These are phyloP conservation scores for Hypothenemus hampei DNA, from an alignment of 1,140 invertebrate genomes.

Conservation along the genomic window DNA sequence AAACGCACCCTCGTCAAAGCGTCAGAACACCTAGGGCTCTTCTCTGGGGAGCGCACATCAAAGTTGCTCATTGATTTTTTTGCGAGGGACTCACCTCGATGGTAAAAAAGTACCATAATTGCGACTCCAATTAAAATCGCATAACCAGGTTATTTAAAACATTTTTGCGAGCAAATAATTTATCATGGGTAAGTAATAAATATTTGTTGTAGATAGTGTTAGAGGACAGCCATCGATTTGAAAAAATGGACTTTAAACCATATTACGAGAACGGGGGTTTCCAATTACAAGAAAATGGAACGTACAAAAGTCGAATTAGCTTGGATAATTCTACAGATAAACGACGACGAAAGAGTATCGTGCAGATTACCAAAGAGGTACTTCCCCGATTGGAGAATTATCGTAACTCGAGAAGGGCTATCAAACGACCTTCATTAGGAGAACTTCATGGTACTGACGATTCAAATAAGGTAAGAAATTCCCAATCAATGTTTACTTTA, in stretches of 20 bases:
- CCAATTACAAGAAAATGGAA: slow-evolving; percentile 36
- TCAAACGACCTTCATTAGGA: slow-evolving; percentile 68
- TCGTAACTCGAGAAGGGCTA: slow-evolving; percentile 68
- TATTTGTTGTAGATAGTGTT: no score
- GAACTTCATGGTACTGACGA: slow-evolving; percentile 61
- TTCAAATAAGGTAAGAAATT: slow-evolving; percentile 48
- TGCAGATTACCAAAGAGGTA: slow-evolving; percentile 66
- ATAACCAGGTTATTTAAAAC: no score
- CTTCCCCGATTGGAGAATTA: slow-evolving; percentile 86
- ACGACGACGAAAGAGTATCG: slow-evolving; percentile 49
- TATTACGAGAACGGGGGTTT: slow-evolving; percentile 34
- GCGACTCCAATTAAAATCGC: no score
- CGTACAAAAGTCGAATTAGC: slow-evolving; percentile 21
- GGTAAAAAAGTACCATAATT: no score
- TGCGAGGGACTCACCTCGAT: no score
- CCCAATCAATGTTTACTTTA: no score
- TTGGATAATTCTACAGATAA: slow-evolving; percentile 8
- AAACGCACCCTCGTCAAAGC: no score
- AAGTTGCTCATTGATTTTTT: no score
- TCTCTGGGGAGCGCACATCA: no score
- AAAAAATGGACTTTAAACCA: not conserved
- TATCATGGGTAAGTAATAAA: no score
- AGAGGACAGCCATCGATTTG: not conserved
- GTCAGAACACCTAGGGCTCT: no score
- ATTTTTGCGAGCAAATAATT: no score